Percentiles rank a stretch among this genome's conserved stretches.
Conservation (phyloP, 2,113 vertebrate genomes). For the Lipotes vexillifer region DNA sequence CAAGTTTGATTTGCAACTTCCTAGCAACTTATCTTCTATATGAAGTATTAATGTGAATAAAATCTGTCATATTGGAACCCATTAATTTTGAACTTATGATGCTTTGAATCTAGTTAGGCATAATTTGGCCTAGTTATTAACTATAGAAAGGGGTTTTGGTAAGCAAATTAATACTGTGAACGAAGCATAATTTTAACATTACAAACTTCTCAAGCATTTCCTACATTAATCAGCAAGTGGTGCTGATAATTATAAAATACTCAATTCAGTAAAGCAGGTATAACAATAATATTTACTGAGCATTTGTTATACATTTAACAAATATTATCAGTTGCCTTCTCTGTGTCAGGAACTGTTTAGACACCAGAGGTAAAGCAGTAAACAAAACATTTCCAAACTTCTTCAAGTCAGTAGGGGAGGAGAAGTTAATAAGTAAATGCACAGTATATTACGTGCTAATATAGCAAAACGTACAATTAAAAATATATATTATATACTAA, state of each 20-base stretch:
- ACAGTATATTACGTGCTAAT: not conserved
- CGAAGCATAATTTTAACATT: not conserved
- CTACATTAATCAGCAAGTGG: not conserved
- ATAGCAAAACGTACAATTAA: not conserved
- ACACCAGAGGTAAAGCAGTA: not conserved
- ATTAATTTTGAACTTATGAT: constrained; percentile 6
- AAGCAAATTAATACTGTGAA: not conserved
- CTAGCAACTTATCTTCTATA: not conserved
- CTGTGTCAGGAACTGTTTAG: not conserved
- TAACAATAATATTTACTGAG: not conserved
- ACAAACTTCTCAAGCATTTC: not conserved
- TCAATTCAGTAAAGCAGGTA: not conserved
- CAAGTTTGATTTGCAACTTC: not conserved
- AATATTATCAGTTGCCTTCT: not conserved
- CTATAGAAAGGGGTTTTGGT: not conserved
- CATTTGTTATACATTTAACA: constrained; percentile 14
- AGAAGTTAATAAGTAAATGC: not conserved
- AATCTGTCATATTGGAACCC: not conserved
- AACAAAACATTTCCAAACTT: not conserved
- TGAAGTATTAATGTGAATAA: not conserved
- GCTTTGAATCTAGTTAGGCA: not conserved
- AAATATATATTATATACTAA: not conserved
- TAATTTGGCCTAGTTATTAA: not conserved
- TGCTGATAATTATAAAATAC: not conserved
- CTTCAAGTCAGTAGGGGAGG: not conserved